These are phyloP conservation scores for Rhinogobio ventralis DNA, from an alignment of 2,797 vertebrate genomes.

Conservation along the genomic window DNA sequence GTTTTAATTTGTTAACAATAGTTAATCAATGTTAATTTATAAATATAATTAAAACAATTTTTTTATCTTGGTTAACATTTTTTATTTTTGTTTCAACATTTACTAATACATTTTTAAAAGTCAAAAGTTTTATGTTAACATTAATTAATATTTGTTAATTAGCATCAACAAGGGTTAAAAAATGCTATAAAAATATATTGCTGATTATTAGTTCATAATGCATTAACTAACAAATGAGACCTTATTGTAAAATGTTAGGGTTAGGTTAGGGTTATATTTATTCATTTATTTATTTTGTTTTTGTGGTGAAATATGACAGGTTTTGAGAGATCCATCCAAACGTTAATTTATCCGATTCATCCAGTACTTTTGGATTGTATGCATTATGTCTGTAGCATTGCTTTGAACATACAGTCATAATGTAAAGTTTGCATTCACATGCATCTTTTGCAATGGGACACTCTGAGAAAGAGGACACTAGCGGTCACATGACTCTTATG, in stretches of 20 bases:
- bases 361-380: not conserved
- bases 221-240: not conserved
- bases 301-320: not conserved
- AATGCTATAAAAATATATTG: not conserved
- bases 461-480: constrained; percentile 24
- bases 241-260: not conserved
- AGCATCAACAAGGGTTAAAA: no score
- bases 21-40: no score
- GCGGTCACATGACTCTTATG: constrained; percentile 37
- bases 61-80: no score
- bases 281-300: not conserved
- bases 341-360: not conserved
- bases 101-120: no score
- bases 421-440: constrained; percentile 2
- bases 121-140: no score
- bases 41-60: no score
- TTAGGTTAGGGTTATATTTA: no score
- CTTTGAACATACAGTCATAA: constrained; percentile 16
- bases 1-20: no score
- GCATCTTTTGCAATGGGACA: not conserved
- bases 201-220: not conserved
- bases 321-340: not conserved
- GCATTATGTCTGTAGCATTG: constrained; percentile 2
- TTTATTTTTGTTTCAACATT: no score
- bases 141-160: no score